Conservation (phyloP, 2,113 vertebrate genomes). For the Oryzias celebensis region DNA sequence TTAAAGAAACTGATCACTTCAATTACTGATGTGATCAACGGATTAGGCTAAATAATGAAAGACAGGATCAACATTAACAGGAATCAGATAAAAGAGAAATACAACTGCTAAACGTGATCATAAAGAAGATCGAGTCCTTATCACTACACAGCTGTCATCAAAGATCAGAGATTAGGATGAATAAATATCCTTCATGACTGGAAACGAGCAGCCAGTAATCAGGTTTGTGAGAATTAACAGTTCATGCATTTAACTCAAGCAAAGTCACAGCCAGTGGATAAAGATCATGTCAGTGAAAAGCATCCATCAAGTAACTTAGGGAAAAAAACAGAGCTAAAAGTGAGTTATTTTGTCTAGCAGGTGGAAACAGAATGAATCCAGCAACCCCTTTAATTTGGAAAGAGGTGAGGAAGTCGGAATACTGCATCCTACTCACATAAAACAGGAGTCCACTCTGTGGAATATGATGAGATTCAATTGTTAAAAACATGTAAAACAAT, state of each 20-base stretch:
- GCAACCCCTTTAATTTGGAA: conserved; percentile 35
- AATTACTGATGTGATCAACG: too few relatives aligned
- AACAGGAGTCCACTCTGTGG: conserved; percentile 82
- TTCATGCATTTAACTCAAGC: conserved; percentile 68
- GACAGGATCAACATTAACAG: too few relatives aligned
- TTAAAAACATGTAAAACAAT: conserved; percentile 66
- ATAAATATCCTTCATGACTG: too few relatives aligned
- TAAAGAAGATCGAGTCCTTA: too few relatives aligned
- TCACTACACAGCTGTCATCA: too few relatives aligned
- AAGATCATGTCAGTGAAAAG: conserved; percentile 3
- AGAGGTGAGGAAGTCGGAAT: conserved; percentile 54
- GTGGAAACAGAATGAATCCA: conserved; percentile 38
- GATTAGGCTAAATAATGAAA: too few relatives aligned
- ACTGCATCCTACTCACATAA: conserved; percentile 85
- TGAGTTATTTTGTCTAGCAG: conserved; percentile 9
- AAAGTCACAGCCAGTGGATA: conserved; percentile 43
- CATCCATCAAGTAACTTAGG: conserved; percentile 11
- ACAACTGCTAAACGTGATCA: too few relatives aligned
- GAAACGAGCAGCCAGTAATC: background rate
- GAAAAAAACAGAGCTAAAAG: conserved; percentile 4
- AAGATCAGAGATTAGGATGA: too few relatives aligned
- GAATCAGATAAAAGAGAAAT: too few relatives aligned
- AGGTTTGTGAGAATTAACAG: conserved; percentile 2
- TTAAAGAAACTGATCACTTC: too few relatives aligned
- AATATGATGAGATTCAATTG: conserved; percentile 70